Conservation (phyloP, 2,113 vertebrate genomes). For the Dasypus novemcinctus region DNA sequence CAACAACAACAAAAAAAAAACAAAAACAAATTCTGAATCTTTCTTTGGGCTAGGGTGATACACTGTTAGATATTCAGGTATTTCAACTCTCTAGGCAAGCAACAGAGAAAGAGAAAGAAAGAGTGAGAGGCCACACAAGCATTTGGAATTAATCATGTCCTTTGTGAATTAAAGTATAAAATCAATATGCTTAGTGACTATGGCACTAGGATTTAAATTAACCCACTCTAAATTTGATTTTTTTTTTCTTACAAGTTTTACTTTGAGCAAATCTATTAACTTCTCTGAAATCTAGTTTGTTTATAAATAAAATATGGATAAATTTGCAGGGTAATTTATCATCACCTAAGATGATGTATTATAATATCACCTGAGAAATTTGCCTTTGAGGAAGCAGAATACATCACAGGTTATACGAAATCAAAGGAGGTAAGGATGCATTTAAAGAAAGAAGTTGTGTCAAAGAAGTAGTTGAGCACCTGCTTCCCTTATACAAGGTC, state of each 20-base stretch:
- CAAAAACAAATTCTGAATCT: neutral
- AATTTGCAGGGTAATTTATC: neutral
- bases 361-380: neutral
- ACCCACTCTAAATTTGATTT: neutral
- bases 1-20: neutral
- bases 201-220: neutral
- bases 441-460: neutral
- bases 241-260: neutral
- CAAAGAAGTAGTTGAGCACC: too few species aligned
- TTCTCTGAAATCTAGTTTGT: constrained; percentile 14
- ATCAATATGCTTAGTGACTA: neutral
- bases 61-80: neutral
- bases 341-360: neutral
- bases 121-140: neutral
- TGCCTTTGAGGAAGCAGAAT: neutral
- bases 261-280: neutral
- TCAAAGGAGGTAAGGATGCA: neutral
- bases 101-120: neutral
- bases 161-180: neutral
- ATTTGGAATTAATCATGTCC: neutral
- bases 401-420: neutral
- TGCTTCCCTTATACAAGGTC: too few species aligned
- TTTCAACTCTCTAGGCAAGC: neutral
- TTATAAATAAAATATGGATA: neutral
- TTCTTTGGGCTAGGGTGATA: neutral